Evolutionary conservation across 2,797 vertebrate species (phyloP).

Genomic region (Sternotherus odoratus): DNA sequence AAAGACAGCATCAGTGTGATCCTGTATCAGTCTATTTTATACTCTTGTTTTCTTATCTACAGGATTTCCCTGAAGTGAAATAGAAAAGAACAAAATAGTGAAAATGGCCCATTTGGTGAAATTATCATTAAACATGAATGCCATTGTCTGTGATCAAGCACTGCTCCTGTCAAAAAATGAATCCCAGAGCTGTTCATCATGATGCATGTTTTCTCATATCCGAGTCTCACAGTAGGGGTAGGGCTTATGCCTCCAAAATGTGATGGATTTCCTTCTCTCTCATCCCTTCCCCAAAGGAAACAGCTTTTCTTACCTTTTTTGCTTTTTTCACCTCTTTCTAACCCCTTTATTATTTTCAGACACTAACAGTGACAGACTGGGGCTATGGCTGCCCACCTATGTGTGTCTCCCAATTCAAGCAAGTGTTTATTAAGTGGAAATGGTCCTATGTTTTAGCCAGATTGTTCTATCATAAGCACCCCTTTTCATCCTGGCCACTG

Average conservation of each 20-base stretch:
- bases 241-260: background rate
- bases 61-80: background rate
- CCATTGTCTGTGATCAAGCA: background rate
- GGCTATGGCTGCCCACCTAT: background rate
- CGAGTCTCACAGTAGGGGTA: background rate
- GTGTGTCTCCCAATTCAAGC: background rate
- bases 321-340: background rate
- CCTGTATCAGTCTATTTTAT: background rate
- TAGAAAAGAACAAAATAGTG: background rate
- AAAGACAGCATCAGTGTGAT: background rate
- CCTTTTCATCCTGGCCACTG: background rate
- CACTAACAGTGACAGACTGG: background rate
- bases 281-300: background rate
- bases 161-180: background rate
- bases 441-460: background rate
- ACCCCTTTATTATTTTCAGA: background rate
- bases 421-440: background rate
- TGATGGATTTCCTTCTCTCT: background rate
- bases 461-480: background rate
- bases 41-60: background rate
- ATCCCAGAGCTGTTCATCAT: background rate
- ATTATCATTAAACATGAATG: background rate
- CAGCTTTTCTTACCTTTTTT: fast-evolving
- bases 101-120: background rate
- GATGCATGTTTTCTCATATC: background rate